phyloP scores from a whole-genome alignment of 2,113 vertebrate genomes.

The Leucopternis melanops region DNA sequence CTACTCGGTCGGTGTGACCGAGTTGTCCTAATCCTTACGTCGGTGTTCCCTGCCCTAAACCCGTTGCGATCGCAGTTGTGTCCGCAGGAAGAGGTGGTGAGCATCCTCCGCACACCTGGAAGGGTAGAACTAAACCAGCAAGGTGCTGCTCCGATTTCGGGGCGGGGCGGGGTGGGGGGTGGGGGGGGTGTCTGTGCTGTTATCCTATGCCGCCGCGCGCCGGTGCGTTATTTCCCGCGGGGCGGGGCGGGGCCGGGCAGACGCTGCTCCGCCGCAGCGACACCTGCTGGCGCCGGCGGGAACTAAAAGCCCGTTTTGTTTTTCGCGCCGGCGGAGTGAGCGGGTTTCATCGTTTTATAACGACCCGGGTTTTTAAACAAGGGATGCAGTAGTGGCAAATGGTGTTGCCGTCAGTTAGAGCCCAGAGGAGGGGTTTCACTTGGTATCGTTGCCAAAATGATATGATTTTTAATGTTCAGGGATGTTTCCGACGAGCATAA shows the following conservation, averaged over 20 bases:
- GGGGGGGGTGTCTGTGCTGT: too few species aligned
- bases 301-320: neutral
- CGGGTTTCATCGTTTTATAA: neutral
- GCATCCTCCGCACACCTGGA: neutral
- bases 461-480: neutral
- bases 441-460: neutral
- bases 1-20: fast-evolving
- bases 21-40: fast-evolving
- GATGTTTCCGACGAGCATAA: neutral
- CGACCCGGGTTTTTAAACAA: fast-evolving
- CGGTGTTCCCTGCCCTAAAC: fast-evolving
- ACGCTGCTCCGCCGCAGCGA: neutral
- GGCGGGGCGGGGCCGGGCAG: neutral
- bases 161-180: too few species aligned
- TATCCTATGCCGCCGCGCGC: too few species aligned
- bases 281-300: conserved; percentile 30
- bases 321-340: fast-evolving
- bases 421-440: neutral
- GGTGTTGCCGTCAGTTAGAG: neutral
- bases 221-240: neutral
- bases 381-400: fast-evolving
- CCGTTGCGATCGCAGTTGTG: fast-evolving
- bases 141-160: neutral
- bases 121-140: too few species aligned
- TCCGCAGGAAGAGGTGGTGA: neutral